These are phyloP conservation scores for Heteractis magnifica DNA, from an alignment of 92 coral and sea anemone genomes.

Conservation along the genomic window DNA sequence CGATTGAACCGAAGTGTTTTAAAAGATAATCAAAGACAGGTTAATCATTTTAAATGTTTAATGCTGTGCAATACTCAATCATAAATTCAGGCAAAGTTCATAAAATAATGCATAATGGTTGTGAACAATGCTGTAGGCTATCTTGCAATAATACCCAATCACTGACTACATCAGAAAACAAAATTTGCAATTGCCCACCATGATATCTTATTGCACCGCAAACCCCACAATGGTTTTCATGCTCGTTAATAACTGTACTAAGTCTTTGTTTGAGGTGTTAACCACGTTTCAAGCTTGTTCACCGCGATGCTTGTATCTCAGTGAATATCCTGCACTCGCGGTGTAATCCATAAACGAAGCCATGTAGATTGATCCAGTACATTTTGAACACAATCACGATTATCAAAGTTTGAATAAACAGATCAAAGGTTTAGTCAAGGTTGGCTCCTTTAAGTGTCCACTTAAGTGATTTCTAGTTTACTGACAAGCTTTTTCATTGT, in stretches of 20 bases:
- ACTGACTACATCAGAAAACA: too few species aligned
- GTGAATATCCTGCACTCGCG: not conserved
- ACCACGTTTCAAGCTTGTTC: not conserved
- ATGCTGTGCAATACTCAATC: not conserved
- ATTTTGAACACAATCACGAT: not conserved
- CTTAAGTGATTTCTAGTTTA: not conserved
- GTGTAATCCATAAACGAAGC: not conserved
- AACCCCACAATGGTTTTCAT: not conserved
- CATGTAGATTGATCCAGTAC: not conserved
- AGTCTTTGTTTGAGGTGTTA: not conserved
- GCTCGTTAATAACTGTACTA: not conserved
- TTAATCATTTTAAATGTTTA: not conserved
- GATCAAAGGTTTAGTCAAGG: not conserved
- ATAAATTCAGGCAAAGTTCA: not conserved
- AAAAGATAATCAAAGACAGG: not conserved
- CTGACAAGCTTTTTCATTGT: not conserved
- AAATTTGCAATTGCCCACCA: too few species aligned
- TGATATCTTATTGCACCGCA: not conserved
- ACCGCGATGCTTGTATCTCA: not conserved
- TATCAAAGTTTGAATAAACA: not conserved
- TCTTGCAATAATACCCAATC: not conserved
- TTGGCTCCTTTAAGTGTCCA: not conserved
- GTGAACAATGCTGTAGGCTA: not conserved
- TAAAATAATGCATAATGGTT: not conserved
- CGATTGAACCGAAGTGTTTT: not conserved